phyloP scores from a whole-genome alignment of 2,113 vertebrate species.

The Prinia subflava region DNA sequence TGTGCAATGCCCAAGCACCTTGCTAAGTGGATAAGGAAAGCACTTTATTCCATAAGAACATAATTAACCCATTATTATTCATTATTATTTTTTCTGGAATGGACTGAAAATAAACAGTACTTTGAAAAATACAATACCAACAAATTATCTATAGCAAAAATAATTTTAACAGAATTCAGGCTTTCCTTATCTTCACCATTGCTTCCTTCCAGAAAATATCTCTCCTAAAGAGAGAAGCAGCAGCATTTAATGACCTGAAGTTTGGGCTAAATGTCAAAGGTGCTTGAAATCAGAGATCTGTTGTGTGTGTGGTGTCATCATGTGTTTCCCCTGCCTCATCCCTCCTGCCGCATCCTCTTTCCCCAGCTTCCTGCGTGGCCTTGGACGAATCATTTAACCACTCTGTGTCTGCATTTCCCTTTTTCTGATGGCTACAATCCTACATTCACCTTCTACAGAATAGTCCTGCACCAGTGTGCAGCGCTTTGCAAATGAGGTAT shows the following conservation, averaged over 20 bases:
- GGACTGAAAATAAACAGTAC: slow-evolving; percentile 16
- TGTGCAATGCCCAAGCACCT: slow-evolving; percentile 48
- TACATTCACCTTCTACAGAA: background rate
- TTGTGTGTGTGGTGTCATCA: background rate
- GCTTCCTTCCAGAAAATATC: background rate
- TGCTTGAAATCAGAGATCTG: background rate
- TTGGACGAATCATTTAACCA: background rate
- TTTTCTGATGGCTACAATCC: background rate
- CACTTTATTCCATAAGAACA: slow-evolving; percentile 42
- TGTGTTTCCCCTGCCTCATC: fast-evolving
- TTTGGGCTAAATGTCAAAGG: background rate
- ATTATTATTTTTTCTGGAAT: background rate
- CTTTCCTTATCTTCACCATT: background rate
- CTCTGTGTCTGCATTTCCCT: background rate
- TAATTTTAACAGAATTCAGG: background rate
- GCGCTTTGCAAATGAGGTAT: background rate
- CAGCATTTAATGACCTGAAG: background rate
- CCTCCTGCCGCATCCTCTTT: background rate
- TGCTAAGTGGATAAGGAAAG: slow-evolving; percentile 56
- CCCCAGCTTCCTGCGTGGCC: background rate
- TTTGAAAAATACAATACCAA: slow-evolving; percentile 30
- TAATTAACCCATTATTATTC: slow-evolving; percentile 47
- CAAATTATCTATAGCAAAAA: slow-evolving; percentile 8
- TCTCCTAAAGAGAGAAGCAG: background rate
- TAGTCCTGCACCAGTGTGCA: background rate